Evolutionary conservation across 2,888 invertebrate species (phyloP).

Genomic region (Cheilosia variabilis): DNA sequence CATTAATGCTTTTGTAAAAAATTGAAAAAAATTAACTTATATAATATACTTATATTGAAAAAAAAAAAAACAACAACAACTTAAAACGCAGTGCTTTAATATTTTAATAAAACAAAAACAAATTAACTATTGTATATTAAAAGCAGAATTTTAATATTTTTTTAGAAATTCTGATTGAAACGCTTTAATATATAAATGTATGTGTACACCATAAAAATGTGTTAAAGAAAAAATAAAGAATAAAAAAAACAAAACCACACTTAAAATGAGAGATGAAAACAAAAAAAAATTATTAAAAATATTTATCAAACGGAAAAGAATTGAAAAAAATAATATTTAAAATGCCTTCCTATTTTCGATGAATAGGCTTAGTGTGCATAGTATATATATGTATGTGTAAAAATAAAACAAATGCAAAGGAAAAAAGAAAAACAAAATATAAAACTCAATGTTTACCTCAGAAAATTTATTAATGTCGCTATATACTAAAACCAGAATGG

Average conservation of each 20-base stretch:
- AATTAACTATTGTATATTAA: constrained; percentile 21
- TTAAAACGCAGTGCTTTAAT: constrained; percentile 73
- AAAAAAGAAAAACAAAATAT: constrained; percentile 41
- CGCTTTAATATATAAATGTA: constrained; percentile 66
- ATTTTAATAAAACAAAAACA: constrained; percentile 57
- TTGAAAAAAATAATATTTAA: constrained; percentile 47
- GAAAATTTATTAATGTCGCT: constrained; percentile 27
- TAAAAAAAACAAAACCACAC: constrained; percentile 13
- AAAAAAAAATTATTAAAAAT: constrained; percentile 26
- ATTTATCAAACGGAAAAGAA: constrained; percentile 47
- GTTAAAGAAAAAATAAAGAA: constrained; percentile 64
- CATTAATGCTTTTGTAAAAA: constrained; percentile 52
- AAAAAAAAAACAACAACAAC: constrained; percentile 46
- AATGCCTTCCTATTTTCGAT: constrained; percentile 74
- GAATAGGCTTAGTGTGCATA: constrained; percentile 75
- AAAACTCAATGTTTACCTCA: constrained; percentile 65
- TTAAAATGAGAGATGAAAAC: constrained; percentile 16
- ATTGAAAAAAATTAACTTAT: constrained; percentile 16
- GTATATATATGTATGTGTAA: constrained; percentile 55
- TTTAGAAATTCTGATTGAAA: constrained; percentile 60
- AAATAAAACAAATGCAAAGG: constrained; percentile 39
- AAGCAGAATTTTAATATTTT: constrained; percentile 55
- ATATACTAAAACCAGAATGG: constrained; percentile 36
- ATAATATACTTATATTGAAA: constrained; percentile 31
- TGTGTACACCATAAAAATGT: constrained; percentile 63